phyloP scores from a whole-genome alignment of 2,797 vertebrate species.

The Menidia menidia region DNA sequence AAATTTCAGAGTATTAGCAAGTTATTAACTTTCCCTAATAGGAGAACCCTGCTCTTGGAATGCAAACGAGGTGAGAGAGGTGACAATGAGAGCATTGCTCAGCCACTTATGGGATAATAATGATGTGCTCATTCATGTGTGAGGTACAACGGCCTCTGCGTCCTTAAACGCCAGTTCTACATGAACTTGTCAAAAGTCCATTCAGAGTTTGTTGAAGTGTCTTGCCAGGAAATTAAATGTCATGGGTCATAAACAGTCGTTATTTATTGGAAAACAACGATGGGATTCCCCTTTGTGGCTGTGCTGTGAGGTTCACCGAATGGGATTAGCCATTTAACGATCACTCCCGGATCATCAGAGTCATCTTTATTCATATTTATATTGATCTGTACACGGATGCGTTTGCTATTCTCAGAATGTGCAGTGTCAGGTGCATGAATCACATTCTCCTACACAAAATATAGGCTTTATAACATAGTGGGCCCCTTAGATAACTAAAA shows the following conservation, averaged over 20 bases:
- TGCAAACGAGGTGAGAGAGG: conserved; percentile 71
- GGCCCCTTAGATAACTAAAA: not conserved
- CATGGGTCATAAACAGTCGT: conserved; percentile 43
- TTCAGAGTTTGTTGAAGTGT: conserved; percentile 46
- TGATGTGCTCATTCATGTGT: conserved; percentile 61
- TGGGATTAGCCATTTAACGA: conserved; percentile 40
- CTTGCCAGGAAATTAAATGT: conserved; percentile 43
- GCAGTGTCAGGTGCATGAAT: conserved; percentile 47
- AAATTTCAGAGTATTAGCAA: conserved; percentile 74
- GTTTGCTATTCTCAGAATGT: conserved; percentile 58
- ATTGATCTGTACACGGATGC: conserved; percentile 55
- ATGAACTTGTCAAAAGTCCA: conserved; percentile 52
- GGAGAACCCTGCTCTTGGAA: conserved; percentile 72
- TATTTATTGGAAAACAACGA: conserved; percentile 39
- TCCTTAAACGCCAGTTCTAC: conserved; percentile 40
- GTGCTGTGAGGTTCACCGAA: conserved; percentile 5
- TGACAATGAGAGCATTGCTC: conserved; percentile 57
- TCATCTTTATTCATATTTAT: conserved; percentile 60
- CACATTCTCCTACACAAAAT: conserved; percentile 13
- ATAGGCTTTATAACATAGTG: conserved; percentile 1
- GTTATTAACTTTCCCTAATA: conserved; percentile 79
- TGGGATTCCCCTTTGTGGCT: conserved; percentile 19
- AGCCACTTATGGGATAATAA: conserved; percentile 65
- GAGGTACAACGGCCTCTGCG: conserved; percentile 22
- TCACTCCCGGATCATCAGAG: conserved; percentile 42